Evolutionary conservation across 2,797 vertebrate genomes (phyloP), one percentile per base, ranked within the genome.

Genomic region (Hippopotamyrus pictus): DNA sequence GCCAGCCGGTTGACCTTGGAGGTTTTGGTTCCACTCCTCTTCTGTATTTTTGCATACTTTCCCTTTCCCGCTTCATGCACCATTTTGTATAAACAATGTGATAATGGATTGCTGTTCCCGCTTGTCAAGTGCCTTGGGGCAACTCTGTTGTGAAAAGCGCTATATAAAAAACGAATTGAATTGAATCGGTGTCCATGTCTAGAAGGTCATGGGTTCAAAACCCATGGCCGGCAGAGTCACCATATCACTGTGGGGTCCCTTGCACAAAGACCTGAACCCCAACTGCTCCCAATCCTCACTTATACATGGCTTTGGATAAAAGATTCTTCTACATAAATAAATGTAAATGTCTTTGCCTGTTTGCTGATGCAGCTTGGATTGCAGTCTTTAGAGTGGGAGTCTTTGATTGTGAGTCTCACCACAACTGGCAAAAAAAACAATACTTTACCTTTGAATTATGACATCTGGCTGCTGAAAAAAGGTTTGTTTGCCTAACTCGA

Each of bases 401-500:
- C 76, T 82, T 82, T 82, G 76, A 46, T 73, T 82, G 76, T 82
- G 76, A 82, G 76, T 82, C 76, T 82, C 76, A 82, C 76, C 41
- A 82, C 76, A 82, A 46, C 19, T 82, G 41, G 37, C 19, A 46
- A 82, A 46, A 82, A 76, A 41, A 8, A n/a, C 41, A 82, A 82
- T 46, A 82, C 19, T 82, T 82, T 82, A 22, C 37, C 76, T 82
- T 82, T 82, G 76, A 46, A 82, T 82, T 82, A 82, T 82, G 76
- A 82, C 76, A 82, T 82, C 37, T n/a, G 76, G 76, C 76, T 46
- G 14, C 37, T n/a, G 41, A 79, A 82, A 82, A 46, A 82, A 82
- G 37, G 76, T n/a, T 41, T 82, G 76, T 82, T 46, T 82, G 37
- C 41, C 76, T 44, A 82, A 46, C 7, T 82, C 19, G 14, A 82